phyloP scores from a whole-genome alignment of 2,888 invertebrate species.

The Chrysotoxum bicinctum region DNA sequence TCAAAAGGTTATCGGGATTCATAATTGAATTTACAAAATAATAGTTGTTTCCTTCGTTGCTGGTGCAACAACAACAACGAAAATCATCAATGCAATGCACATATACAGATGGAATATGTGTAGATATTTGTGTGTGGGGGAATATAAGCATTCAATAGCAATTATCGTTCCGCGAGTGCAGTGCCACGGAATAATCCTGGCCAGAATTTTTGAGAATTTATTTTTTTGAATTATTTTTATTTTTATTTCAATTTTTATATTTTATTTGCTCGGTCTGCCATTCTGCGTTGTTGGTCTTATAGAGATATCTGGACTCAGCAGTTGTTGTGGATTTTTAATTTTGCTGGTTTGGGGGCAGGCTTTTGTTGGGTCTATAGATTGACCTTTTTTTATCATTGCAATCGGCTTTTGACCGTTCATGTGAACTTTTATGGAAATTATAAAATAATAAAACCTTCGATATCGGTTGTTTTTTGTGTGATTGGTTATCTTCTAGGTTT shows the following conservation, averaged over 20 bases:
- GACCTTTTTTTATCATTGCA: slow-evolving; percentile 23
- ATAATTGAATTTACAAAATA: slow-evolving; percentile 60
- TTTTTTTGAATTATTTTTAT: slow-evolving; percentile 22
- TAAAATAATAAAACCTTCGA: slow-evolving; percentile 17
- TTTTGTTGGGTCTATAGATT: slow-evolving; percentile 11
- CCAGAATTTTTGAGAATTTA: slow-evolving; percentile 33
- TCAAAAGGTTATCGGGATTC: slow-evolving; percentile 57
- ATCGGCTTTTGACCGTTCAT: slow-evolving; percentile 45
- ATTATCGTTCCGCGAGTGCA: slow-evolving; percentile 60
- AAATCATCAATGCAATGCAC: neutral
- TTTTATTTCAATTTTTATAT: slow-evolving; percentile 30
- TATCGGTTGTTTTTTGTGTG: neutral
- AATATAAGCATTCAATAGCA: slow-evolving; percentile 52
- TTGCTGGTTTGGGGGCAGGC: neutral
- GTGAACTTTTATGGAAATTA: slow-evolving; percentile 32
- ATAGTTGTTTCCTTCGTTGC: slow-evolving; percentile 2
- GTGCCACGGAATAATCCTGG: slow-evolving; percentile 59
- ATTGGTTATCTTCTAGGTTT: neutral
- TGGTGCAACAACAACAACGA: neutral
- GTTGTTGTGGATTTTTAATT: slow-evolving; percentile 28
- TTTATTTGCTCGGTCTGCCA: neutral
- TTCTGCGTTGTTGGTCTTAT: slow-evolving; percentile 16
- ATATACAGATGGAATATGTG: neutral
- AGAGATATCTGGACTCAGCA: slow-evolving; percentile 14
- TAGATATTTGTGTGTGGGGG: neutral